Evolutionary conservation across 2,113 vertebrate genomes (phyloP).

Genomic region (Agapornis roseicollis): DNA sequence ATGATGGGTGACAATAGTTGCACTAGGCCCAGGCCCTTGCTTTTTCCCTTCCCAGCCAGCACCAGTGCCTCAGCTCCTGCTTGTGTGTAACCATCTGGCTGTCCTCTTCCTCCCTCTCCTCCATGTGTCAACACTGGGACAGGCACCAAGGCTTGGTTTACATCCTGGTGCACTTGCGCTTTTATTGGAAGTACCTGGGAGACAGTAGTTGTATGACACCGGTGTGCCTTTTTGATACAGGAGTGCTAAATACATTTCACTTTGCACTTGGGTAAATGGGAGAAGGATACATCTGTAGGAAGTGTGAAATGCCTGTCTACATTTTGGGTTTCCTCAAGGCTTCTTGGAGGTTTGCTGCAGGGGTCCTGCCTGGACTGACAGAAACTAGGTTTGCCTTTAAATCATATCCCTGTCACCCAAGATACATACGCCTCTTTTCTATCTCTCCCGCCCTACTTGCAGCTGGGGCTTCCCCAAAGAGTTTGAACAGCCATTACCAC

Average conservation of each 20-base stretch:
- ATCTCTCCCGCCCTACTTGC: background rate
- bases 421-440: fast-evolving
- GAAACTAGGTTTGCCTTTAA: background rate
- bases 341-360: background rate
- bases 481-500: fast-evolving
- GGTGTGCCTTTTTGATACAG: background rate
- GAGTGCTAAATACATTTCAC: background rate
- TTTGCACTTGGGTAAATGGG: background rate
- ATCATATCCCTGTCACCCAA: fast-evolving
- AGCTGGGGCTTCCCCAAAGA: background rate
- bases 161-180: background rate
- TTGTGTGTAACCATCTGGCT: too few relatives aligned
- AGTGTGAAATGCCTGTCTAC: background rate
- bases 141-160: fast-evolving
- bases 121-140: fast-evolving
- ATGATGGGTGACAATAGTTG: background rate
- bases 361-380: background rate
- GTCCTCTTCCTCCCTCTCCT: fast-evolving
- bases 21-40: background rate
- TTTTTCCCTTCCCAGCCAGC: too few relatives aligned
- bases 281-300: background rate
- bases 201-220: background rate
- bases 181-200: background rate
- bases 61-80: fast-evolving
- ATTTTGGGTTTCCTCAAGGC: background rate